These are phyloP conservation scores for Dioctria linearis DNA, from an alignment of 2,888 invertebrate genomes.

Conservation along the genomic window DNA sequence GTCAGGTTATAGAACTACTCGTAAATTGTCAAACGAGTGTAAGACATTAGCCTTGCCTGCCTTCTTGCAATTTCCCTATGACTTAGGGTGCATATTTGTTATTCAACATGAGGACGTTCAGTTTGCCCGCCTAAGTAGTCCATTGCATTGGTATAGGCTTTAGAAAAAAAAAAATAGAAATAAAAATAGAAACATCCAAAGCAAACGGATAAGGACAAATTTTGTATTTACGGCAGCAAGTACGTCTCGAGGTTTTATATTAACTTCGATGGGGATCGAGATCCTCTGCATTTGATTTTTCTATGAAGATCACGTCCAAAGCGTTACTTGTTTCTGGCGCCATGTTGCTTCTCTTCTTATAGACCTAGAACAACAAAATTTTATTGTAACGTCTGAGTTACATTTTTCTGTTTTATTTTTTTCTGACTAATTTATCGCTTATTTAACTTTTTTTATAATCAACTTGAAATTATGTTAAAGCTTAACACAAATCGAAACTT, in stretches of 20 bases:
- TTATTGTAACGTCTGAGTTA: too few species aligned
- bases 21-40: constrained; percentile 42
- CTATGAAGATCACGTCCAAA: constrained; percentile 45
- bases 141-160: constrained; percentile 20
- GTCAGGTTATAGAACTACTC: constrained; percentile 42
- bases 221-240: constrained; percentile 39
- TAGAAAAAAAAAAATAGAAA: too few species aligned
- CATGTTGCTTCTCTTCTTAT: constrained; percentile 45
- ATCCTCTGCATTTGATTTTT: constrained; percentile 17
- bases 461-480: too few species aligned
- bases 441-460: too few species aligned
- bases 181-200: background rate
- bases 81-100: constrained; percentile 38
- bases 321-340: constrained; percentile 34
- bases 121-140: constrained; percentile 26
- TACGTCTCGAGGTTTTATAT: constrained; percentile 36
- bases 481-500: too few species aligned
- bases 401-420: too few species aligned
- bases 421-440: too few species aligned
- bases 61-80: constrained; percentile 24
- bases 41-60: background rate
- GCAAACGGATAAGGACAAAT: constrained; percentile 50
- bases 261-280: background rate
- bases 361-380: background rate
- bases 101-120: constrained; percentile 30